Conservation (phyloP, 2,797 vertebrate genomes). For the Lepus oiostolus region DNA sequence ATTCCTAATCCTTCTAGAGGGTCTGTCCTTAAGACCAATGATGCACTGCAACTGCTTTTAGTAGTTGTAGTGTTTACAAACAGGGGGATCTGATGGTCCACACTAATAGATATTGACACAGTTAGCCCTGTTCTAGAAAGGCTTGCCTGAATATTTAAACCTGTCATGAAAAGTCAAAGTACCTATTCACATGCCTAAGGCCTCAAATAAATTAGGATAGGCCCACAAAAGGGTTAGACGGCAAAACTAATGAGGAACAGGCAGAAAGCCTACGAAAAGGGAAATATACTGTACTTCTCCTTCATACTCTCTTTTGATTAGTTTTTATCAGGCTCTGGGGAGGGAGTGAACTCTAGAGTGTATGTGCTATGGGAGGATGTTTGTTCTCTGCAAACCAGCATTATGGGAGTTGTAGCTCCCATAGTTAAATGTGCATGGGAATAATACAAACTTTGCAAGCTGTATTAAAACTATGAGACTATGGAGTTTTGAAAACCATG, state of each 20-base stretch:
- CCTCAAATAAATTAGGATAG: conserved; percentile 63
- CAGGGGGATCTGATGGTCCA: neutral
- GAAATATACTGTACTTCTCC: neutral
- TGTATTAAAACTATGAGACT: conserved; percentile 17
- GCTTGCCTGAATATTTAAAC: conserved; percentile 28
- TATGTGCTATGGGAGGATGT: neutral
- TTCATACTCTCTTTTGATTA: conserved; percentile 53
- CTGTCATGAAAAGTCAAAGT: neutral
- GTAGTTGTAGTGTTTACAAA: neutral
- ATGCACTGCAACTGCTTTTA: neutral
- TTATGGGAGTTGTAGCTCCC: neutral
- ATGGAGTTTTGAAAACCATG: neutral
- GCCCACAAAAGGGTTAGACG: neutral
- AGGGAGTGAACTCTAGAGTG: neutral
- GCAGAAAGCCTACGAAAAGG: neutral
- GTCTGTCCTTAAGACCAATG: neutral
- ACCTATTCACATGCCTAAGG: neutral
- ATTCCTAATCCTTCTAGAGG: neutral
- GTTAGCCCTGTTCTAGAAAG: neutral
- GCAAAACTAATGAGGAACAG: conserved; percentile 55
- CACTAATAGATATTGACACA: neutral
- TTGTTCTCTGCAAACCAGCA: neutral
- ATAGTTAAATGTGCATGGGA: conserved; percentile 8
- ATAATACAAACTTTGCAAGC: conserved; percentile 20
- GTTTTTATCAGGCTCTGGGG: conserved; percentile 48